Base-by-base conservation (phyloP, 2,888 invertebrate genomes). In the Nesidiocoris tenuis region DNA sequence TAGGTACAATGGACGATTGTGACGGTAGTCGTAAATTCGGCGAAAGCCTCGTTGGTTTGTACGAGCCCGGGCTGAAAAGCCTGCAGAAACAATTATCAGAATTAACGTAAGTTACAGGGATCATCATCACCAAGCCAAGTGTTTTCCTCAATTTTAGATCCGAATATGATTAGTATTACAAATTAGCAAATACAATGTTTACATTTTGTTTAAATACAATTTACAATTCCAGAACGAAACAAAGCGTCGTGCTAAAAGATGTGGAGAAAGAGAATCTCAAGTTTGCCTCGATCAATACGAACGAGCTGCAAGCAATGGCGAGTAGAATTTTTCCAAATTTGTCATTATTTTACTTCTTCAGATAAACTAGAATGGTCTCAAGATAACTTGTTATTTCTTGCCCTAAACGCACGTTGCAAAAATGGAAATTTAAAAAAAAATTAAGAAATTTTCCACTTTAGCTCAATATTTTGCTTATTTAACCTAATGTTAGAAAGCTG, bases 41-140 rank as follows among this genome's bases (percentile, higher is more conserved):
- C 3, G 61, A 70, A 17, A 56, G 74, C 1, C n/a, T 74, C 24
- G 64, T 64, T 56, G 17, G 24, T 22, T 54, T 65, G 56, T 78
- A 78, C 67, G 76, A 77, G 61, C 78, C 77, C n/a, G 57, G 70
- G 9, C n/a, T 78, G 25, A 78, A 77, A 55, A 70, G 74, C 19
- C 25, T 77, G 59, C 54, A 78, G 61, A 75, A 78, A 39, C 75
- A 78, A 55, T 61, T 78, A 2, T 19, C 18, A n/a, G 78, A 78
- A 64, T 61, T 78, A 16, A 76, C 75, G 78, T 78, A 78, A 77
- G 77, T 19, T 57, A n/a, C n/a, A n/a, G n/a, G n/a, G n/a, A n/a
- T n/a, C n/a, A n/a, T n/a, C n/a, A n/a, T n/a, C n/a, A n/a, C n/a
- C n/a, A n/a, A n/a, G n/a, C n/a, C n/a, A n/a, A n/a, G n/a, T n/a